A percentile compares a stretch with the other conserved stretches of the same genome.
Evolutionary conservation across 2,113 vertebrate species (phyloP).

Genomic region (Gallinago paraguaiae): DNA sequence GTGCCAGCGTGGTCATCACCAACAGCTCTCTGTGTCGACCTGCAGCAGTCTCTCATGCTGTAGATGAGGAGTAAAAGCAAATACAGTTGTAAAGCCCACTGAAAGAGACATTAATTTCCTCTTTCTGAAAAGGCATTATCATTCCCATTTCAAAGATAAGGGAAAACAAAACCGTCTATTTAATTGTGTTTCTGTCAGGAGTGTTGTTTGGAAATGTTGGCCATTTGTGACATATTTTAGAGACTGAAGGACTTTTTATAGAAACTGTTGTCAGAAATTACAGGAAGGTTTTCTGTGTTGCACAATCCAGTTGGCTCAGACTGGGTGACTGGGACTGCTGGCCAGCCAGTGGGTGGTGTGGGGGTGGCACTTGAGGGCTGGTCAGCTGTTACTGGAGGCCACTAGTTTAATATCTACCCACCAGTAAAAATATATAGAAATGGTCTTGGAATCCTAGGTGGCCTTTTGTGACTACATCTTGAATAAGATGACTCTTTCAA

Average conservation of each 20-base stretch:
- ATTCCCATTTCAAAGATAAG: background rate
- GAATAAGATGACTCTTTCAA: background rate
- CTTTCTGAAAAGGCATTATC: background rate
- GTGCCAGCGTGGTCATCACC: background rate
- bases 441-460: background rate
- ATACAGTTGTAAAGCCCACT: background rate
- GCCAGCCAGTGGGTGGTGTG: background rate
- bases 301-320: background rate
- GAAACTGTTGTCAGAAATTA: background rate
- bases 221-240: background rate
- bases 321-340: background rate
- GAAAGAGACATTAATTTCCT: conserved; percentile 22
- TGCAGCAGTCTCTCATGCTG: background rate
- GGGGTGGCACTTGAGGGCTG: background rate
- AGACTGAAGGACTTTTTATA: background rate
- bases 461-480: background rate
- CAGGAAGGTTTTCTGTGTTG: background rate
- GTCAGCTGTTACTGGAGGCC: background rate
- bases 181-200: background rate
- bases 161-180: background rate
- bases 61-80: background rate
- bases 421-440: background rate
- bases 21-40: background rate
- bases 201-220: background rate
- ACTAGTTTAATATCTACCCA: background rate